Percentiles rank a stretch among this genome's conserved stretches.
These are phyloP conservation scores for Momotus momota DNA, from an alignment of 2,797 vertebrate genomes.

Conservation along the genomic window DNA sequence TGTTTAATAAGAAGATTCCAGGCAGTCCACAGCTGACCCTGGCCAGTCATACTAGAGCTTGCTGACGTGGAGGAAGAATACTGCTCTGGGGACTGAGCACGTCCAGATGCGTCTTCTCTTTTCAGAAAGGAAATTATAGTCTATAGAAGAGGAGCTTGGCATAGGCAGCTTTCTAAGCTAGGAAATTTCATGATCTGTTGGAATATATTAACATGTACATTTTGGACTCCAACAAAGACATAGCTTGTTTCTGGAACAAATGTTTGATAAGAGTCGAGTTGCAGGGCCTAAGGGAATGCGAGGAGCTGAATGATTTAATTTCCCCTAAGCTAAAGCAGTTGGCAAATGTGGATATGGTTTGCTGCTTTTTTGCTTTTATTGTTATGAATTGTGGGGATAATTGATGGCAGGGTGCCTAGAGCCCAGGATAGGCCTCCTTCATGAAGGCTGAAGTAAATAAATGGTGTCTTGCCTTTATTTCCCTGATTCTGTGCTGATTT, in stretches of 20 bases:
- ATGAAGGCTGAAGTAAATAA: conserved; percentile 16
- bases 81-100: conserved; percentile 69
- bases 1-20: conserved; percentile 42
- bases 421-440: not conserved
- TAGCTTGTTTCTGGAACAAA: conserved; percentile 34
- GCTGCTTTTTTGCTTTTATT: conserved; percentile 8
- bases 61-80: conserved; percentile 65
- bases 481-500: not conserved
- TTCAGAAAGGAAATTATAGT: conserved; percentile 80
- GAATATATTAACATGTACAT: conserved; percentile 55
- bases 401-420: conserved; percentile 35
- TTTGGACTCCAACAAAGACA: conserved; percentile 37
- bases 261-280: not conserved
- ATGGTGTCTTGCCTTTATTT: not conserved
- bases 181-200: conserved; percentile 72
- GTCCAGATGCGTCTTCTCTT: conserved; percentile 76
- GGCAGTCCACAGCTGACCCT: conserved; percentile 22
- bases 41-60: conserved; percentile 31
- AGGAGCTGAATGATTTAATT: conserved; percentile 19
- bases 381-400: conserved; percentile 26
- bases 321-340: not conserved
- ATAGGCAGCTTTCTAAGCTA: conserved; percentile 67
- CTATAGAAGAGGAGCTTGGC: conserved; percentile 70
- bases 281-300: not conserved
- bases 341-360: not conserved